Percentiles rank a stretch among this genome's conserved stretches.
Evolutionary conservation across 2,797 vertebrate species (phyloP).

Genomic region (Muraenolepis orangiensis): DNA sequence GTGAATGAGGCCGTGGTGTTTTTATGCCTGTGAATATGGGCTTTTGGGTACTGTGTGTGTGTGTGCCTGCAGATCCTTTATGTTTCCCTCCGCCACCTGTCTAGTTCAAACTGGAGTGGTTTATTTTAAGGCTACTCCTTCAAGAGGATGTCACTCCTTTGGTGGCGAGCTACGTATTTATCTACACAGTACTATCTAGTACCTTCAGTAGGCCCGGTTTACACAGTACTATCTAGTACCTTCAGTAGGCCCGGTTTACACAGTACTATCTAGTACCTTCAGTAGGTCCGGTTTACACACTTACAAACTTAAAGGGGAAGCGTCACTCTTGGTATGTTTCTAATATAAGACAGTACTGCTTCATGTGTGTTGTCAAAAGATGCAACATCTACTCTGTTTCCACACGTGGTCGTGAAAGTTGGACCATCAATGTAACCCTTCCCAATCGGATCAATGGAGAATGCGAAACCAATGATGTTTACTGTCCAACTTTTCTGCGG

Average conservation of each 20-base stretch:
- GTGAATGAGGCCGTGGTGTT: constrained; percentile 26
- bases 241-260: too few species aligned
- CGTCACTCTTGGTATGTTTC: background rate
- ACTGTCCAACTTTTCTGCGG: background rate
- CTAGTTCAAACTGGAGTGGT: background rate
- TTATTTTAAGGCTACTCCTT: background rate
- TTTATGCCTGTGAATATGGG: background rate
- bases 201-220: too few species aligned
- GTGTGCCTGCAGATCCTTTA: background rate
- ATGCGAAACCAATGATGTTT: background rate
- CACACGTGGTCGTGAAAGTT: background rate
- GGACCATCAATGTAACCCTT: background rate
- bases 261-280: too few species aligned
- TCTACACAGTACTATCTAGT: too few species aligned
- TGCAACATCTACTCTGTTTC: background rate
- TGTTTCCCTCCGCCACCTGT: background rate
- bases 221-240: too few species aligned
- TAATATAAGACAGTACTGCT: background rate
- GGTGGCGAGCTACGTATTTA: background rate
- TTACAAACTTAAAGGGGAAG: background rate
- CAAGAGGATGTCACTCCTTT: background rate
- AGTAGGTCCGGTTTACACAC: too few species aligned
- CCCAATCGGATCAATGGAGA: background rate
- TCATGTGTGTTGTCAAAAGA: background rate
- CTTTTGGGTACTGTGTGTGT: background rate